A percentile compares a stretch with the other conserved stretches of the same genome.
Conservation (phyloP, 2,797 vertebrate species). For the Lagocephalus sceleratus region DNA sequence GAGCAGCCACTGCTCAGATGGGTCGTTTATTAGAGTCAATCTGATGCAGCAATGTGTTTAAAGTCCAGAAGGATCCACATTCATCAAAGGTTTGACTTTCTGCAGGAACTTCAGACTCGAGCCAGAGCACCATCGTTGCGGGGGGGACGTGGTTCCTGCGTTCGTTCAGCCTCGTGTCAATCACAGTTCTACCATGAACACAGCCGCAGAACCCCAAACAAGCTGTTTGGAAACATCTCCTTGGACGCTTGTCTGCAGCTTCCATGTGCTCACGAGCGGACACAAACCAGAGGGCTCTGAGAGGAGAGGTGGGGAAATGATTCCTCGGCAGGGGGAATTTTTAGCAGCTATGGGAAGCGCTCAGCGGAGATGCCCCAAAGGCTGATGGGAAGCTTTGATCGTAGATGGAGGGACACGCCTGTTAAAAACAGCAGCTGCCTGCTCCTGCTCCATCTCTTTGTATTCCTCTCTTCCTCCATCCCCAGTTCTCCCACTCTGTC, state of each 20-base stretch:
- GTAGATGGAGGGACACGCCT: conserved; percentile 67
- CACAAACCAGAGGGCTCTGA: conserved; percentile 25
- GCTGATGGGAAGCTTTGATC: conserved; percentile 71
- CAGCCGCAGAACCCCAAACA: conserved; percentile 3
- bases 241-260: conserved; percentile 40
- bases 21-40: background rate
- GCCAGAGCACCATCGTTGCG: background rate
- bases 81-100: background rate
- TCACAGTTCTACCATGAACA: conserved; percentile 16
- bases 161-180: conserved; percentile 14
- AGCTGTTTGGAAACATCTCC: conserved; percentile 5
- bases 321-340: conserved; percentile 54
- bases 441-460: conserved; percentile 50
- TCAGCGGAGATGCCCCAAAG: conserved; percentile 58
- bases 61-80: background rate
- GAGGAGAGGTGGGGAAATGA: conserved; percentile 47
- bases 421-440: conserved; percentile 61
- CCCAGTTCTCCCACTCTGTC: conserved; percentile 19
- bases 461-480: conserved; percentile 49
- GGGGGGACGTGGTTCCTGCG: background rate
- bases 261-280: conserved; percentile 33
- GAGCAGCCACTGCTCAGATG: background rate
- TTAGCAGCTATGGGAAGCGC: conserved; percentile 58
- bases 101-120: conserved; percentile 1
- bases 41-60: too few relatives aligned